Base-by-base conservation (phyloP, 2,797 vertebrate genomes). In the Perodicticus potto region DNA sequence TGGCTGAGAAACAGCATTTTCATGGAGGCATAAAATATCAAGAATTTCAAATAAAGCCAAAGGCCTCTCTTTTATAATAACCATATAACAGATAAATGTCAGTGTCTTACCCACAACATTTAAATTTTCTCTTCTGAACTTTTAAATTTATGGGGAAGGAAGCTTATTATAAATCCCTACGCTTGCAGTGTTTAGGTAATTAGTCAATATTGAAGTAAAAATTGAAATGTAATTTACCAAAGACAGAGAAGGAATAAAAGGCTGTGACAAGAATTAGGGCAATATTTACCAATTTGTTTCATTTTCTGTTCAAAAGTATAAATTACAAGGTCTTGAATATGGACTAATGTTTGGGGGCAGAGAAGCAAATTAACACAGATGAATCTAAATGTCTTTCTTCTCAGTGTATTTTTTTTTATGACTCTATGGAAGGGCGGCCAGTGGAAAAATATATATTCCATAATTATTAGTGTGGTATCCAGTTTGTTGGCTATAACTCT, bases 41-140 rank as follows among this genome's bases (percentile, higher is more conserved):
- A 11, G 88, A 94, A 97, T 95, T 94, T 83, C 61, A 97, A 96
- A 95, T 27, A 93, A 0, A 97, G 63, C 57, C 37, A 40, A 57
- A 85, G 45, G 32, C 78, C 43, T 94, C 57, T 88, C 34, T 49
- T 94, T 94, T 91, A 59, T 67, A 93, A 96, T 63, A 93, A 93
- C 72, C 83, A 76, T 23, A 53, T 6, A 73, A 76, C 84, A 96
- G 69, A 63, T 84, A 84, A 84, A 65, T 82, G 37, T 32, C 65
- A 63, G 32, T 23, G 10, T 77, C 84, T 92, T 73, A 70, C 55
- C 29, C 65, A 82, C 16, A 72, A 32, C 17, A 86, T 55, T 92
- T 81, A 95, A 85, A 78, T 43, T 69, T 25, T 94, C 86, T 87
- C 73, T 93, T 81, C 86, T 65, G n/a, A 80, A 45, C 29, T 77